Evolutionary conservation across 2,113 vertebrate genomes (phyloP).

Genomic region (Glaucomys volans): DNA sequence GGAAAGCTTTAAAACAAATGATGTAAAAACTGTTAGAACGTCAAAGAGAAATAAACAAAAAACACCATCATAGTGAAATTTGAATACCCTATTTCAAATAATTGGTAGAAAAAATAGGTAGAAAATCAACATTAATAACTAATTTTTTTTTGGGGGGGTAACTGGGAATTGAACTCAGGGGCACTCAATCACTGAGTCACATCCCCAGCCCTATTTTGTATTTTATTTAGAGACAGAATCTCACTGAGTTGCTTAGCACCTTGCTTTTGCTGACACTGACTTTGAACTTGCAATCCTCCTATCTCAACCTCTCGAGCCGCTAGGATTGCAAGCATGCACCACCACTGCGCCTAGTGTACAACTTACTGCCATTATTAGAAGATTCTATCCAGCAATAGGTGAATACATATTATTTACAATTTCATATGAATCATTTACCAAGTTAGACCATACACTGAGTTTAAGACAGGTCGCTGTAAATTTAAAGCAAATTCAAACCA

Average conservation of each 20-base stretch:
- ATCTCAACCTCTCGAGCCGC: too few species aligned
- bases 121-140: background rate
- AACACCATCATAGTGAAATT: background rate
- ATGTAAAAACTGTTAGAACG: background rate
- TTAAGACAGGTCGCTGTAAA: background rate
- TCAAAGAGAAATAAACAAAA: background rate
- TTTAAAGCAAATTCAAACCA: background rate
- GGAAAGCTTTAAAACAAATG: background rate
- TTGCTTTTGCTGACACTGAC: too few species aligned
- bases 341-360: too few species aligned
- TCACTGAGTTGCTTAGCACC: too few species aligned
- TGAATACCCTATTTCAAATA: background rate
- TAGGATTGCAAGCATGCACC: too few species aligned
- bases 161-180: too few species aligned
- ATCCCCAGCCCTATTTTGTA: too few species aligned
- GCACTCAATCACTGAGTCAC: too few species aligned
- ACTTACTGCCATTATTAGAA: background rate
- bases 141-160: background rate
- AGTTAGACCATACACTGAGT: background rate
- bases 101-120: background rate
- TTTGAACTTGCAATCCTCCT: too few species aligned
- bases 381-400: background rate
- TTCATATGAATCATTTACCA: background rate
- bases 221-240: too few species aligned
- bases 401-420: background rate